Percentiles rank a stretch among this genome's conserved stretches.
Conservation (phyloP, 1,140 invertebrate genomes). For the Eciton burchellii region DNA sequence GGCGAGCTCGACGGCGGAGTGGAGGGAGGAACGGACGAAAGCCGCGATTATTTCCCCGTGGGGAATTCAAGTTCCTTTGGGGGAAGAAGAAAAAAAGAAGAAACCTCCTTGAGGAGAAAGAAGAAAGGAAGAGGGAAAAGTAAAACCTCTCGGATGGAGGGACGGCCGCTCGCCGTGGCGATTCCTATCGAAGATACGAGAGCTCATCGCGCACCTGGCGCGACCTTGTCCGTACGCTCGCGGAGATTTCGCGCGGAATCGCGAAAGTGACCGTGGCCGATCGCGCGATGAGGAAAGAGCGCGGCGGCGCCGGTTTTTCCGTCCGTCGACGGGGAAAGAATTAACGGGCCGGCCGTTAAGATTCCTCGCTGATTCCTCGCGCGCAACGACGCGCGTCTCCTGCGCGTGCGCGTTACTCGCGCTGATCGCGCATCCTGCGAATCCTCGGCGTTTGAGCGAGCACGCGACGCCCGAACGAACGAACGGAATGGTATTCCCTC, state of each 20-base stretch:
- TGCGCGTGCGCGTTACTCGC: no score
- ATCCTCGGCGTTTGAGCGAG: constrained; percentile 19
- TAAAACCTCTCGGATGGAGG: no score
- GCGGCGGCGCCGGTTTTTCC: not conserved
- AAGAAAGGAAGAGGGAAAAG: no score
- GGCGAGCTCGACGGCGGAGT: not conserved
- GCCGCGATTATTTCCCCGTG: not conserved
- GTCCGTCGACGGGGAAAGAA: not conserved
- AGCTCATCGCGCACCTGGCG: constrained; percentile 30
- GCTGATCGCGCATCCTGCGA: constrained; percentile 4
- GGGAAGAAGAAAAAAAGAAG: no score
- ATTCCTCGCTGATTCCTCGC: not conserved
- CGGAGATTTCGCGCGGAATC: constrained; percentile 9
- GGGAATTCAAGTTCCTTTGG: no score
- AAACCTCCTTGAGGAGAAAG: no score
- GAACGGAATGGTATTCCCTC: not conserved
- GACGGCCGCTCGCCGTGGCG: not conserved
- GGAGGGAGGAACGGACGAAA: not conserved
- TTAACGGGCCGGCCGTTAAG: constrained; percentile 10
- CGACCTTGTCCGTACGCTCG: not conserved
- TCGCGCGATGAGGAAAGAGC: constrained; percentile 7
- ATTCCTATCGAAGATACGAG: not conserved
- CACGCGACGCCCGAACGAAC: no score
- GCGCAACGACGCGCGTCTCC: not conserved
- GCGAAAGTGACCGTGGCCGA: not conserved